Evolutionary conservation across 2,113 vertebrate genomes (phyloP), one percentile per base, ranked within the genome.

Genomic region (Gobiocypris rarus): DNA sequence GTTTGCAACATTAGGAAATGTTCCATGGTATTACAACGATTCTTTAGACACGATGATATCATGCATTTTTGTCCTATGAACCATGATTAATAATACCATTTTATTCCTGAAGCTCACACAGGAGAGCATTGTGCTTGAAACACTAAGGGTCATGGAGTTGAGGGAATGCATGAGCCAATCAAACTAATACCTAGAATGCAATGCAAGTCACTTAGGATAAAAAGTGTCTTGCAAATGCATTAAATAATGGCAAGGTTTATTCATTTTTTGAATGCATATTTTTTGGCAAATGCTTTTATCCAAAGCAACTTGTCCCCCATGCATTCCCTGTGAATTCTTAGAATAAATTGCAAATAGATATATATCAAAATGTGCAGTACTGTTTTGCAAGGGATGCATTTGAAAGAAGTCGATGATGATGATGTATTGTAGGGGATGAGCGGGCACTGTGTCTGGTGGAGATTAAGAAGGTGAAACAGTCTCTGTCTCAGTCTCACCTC

Each of bases 381-480:
- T 31, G 13, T 52, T 50, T 52, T 28, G 26, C n/a, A 50, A 52
- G 26, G 14, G 7, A 74, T 28, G 45, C 24, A 52, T 19, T 28
- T 17, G 11, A 52, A 52, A 19, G n/a, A 74, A 74, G 24, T 38
- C 5, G 82, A 63, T 73, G 22, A 38, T 81, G 48, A 13, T 70
- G 91, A 85, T 89, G 82, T 65, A 70, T 82, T 89, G 87, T 90
- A 99, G 98, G 98, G 70, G 97, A 98, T 59, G 98, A 99, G 91
- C 93, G 98, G 83, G 97, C 98, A 0, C 88, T 99, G 88, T 99
- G 98, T 84, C 94, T 99, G 59, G 94, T 97, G 58, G 98, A 99
- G 34, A 96, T 98, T 78, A 99, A 99, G 93, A 96, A 97, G 82
- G 97, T 99, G 70, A 99, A 99, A 88, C 98, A 98, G 91, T 97